Conservation (phyloP, 2,113 vertebrate species). For the Muscicapa adusta region DNA sequence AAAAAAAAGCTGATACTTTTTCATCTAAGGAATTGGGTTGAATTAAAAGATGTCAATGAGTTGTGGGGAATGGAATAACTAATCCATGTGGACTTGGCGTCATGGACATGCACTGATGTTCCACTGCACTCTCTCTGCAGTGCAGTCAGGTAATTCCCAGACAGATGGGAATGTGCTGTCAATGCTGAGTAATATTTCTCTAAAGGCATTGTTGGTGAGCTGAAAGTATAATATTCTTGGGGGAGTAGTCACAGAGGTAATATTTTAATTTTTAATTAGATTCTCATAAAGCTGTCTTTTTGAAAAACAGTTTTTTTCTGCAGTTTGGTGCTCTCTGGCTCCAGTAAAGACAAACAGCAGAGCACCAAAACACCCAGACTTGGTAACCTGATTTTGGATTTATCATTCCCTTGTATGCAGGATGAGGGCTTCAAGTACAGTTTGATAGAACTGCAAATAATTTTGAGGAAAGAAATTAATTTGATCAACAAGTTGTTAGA, state of each 20-base stretch:
- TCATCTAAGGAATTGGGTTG: not conserved
- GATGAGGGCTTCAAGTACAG: not conserved
- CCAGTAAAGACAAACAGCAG: not conserved
- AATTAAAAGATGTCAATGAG: not conserved
- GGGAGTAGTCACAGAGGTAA: not conserved
- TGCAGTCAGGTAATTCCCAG: not conserved
- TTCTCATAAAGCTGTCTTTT: not conserved
- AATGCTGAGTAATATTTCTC: not conserved
- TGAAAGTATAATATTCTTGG: not conserved
- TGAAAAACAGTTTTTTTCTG: not conserved
- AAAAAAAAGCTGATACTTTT: not conserved
- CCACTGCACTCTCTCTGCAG: not conserved
- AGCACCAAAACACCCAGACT: not conserved
- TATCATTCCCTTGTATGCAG: not conserved
- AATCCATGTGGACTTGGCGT: not conserved
- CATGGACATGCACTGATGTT: not conserved
- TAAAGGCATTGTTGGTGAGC: not conserved
- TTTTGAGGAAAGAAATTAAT: not conserved
- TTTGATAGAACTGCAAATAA: not conserved
- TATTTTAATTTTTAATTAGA: not conserved
- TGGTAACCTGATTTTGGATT: not conserved
- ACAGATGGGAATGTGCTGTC: not conserved
- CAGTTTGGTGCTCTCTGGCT: not conserved
- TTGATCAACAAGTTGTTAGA: not conserved
- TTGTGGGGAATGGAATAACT: not conserved